phyloP scores from a whole-genome alignment of 1,140 invertebrate species.

The Procambarus virginalis region DNA sequence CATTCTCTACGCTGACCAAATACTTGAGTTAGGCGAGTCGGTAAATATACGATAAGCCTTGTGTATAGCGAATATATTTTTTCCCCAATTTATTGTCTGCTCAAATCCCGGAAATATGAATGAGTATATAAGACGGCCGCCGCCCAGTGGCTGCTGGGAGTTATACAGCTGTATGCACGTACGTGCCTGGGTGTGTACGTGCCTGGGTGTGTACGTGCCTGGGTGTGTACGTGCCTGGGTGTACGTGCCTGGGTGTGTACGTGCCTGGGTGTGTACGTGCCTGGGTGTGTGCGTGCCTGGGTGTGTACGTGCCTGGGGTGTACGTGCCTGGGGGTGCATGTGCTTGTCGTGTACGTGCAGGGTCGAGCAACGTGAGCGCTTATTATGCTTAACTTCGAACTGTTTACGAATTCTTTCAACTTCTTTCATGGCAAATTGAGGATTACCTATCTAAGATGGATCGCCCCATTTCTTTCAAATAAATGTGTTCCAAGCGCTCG shows the following conservation, averaged over 20 bases:
- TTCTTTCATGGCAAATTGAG: too few relatives aligned
- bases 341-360: too few relatives aligned
- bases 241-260: constrained; percentile 5
- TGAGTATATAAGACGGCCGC: neutral
- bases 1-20: neutral
- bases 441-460: too few relatives aligned
- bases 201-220: neutral
- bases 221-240: neutral
- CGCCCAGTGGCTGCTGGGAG: too few relatives aligned
- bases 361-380: too few relatives aligned
- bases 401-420: too few relatives aligned
- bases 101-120: neutral
- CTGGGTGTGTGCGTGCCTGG: neutral
- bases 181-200: neutral
- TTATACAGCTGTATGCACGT: neutral
- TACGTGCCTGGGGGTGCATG: too few relatives aligned
- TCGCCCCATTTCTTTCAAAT: too few relatives aligned
- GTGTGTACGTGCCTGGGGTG: too few relatives aligned
- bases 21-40: neutral
- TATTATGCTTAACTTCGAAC: too few relatives aligned
- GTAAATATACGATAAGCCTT: neutral
- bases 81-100: neutral
- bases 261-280: neutral
- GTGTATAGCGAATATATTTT: neutral
- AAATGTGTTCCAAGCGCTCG: too few relatives aligned